Percentiles rank a stretch among this genome's conserved stretches.
Evolutionary conservation across 2,888 invertebrate species (phyloP).

Genomic region (Agrochola litura): DNA sequence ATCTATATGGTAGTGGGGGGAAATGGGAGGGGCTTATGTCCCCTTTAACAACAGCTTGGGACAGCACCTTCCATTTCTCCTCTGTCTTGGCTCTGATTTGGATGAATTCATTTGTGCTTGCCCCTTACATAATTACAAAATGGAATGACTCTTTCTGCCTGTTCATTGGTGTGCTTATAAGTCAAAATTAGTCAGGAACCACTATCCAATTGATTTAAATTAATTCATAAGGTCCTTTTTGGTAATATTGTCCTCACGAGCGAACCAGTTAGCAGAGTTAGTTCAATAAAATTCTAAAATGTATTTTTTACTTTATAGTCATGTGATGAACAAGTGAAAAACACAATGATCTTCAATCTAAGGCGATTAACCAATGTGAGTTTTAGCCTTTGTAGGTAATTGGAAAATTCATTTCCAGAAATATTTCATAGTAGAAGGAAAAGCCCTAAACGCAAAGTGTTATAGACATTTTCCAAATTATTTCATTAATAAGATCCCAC

Average conservation of each 20-base stretch:
- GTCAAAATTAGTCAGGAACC: neutral
- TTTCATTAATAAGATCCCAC: constrained; percentile 22
- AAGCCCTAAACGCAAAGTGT: constrained; percentile 1
- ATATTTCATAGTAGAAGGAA: neutral
- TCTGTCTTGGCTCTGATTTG: neutral
- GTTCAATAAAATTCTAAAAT: neutral
- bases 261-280: neutral
- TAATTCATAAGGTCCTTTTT: neutral
- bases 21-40: neutral
- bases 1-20: neutral
- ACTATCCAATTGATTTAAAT: neutral
- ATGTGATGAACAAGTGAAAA: neutral
- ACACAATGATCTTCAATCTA: neutral
- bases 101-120: neutral
- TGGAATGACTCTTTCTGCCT: neutral
- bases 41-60: neutral
- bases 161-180: neutral
- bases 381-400: neutral
- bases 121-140: neutral
- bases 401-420: neutral
- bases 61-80: neutral
- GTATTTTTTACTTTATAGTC: neutral
- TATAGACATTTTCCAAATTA: constrained; percentile 15
- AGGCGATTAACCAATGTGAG: neutral
- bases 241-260: neutral